Evolutionary conservation across 2,113 vertebrate genomes (phyloP).

Genomic region (Ellobius talpinus): DNA sequence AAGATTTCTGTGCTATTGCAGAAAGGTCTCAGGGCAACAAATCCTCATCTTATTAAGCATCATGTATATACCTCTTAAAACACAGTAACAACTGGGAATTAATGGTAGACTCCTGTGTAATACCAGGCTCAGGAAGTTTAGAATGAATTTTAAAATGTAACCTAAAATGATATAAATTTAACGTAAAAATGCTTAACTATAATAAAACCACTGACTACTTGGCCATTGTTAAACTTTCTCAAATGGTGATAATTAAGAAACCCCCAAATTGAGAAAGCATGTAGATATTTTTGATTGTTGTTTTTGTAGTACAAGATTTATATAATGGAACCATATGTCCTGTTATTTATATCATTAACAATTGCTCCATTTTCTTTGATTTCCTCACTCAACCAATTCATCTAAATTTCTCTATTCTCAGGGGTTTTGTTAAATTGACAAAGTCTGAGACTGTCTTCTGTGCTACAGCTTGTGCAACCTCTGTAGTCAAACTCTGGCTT

Average conservation of each 20-base stretch:
- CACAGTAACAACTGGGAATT: background rate
- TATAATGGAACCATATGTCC: background rate
- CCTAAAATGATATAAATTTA: background rate
- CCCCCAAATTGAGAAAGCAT: background rate
- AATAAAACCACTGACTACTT: background rate
- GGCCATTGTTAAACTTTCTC: background rate
- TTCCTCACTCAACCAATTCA: background rate
- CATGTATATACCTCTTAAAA: background rate
- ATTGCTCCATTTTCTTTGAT: background rate
- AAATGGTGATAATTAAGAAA: background rate
- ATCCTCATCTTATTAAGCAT: background rate
- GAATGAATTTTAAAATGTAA: background rate
- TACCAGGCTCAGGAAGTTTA: background rate
- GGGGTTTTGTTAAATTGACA: background rate
- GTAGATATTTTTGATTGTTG: background rate
- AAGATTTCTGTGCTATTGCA: background rate
- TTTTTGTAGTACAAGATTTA: background rate
- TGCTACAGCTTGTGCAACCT: background rate
- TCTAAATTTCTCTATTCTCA: background rate
- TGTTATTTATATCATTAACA: background rate
- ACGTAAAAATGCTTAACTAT: background rate
- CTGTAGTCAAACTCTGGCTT: background rate
- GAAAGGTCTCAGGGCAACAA: background rate
- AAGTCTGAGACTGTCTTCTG: background rate
- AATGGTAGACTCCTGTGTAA: background rate